Conservation (phyloP, 2,797 vertebrate species). For the Hippocampus kuda region DNA sequence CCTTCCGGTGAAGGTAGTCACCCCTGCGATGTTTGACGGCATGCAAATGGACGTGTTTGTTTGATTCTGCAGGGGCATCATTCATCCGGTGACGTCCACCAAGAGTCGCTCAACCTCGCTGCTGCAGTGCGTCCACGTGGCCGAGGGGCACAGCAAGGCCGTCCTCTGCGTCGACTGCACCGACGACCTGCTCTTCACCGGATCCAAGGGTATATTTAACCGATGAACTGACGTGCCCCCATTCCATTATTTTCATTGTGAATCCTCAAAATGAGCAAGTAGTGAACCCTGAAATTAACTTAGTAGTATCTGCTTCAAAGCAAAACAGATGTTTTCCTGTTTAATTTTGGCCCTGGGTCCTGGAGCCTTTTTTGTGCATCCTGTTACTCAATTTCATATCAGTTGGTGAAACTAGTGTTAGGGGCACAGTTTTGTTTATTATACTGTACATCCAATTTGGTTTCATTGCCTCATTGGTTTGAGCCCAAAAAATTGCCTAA, state of each 20-base stretch:
- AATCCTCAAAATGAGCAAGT: neutral
- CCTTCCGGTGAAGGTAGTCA: neutral
- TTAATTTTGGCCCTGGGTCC: neutral
- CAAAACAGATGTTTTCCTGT: too few relatives aligned
- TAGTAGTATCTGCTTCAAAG: neutral
- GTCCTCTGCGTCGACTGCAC: conserved; percentile 93
- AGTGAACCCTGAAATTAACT: neutral
- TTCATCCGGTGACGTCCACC: conserved; percentile 79
- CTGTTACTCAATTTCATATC: too few relatives aligned
- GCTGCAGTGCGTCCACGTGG: conserved; percentile 84
- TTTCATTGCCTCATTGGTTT: too few relatives aligned
- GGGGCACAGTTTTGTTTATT: too few relatives aligned
- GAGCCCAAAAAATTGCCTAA: too few relatives aligned
- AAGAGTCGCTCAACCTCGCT: conserved; percentile 71
- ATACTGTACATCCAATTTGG: too few relatives aligned
- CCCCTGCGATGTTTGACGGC: neutral
- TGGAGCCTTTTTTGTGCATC: too few relatives aligned
- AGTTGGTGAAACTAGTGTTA: too few relatives aligned
- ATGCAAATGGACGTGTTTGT: neutral
- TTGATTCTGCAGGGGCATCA: conserved; percentile 73
- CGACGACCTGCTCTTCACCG: conserved; percentile 95
- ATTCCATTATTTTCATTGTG: too few relatives aligned
- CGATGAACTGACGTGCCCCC: neutral
- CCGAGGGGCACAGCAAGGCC: conserved; percentile 93
- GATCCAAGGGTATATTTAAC: conserved; percentile 84